Base-by-base conservation (phyloP, 2,888 invertebrate species). In the Drosophila sordidapex region DNA sequence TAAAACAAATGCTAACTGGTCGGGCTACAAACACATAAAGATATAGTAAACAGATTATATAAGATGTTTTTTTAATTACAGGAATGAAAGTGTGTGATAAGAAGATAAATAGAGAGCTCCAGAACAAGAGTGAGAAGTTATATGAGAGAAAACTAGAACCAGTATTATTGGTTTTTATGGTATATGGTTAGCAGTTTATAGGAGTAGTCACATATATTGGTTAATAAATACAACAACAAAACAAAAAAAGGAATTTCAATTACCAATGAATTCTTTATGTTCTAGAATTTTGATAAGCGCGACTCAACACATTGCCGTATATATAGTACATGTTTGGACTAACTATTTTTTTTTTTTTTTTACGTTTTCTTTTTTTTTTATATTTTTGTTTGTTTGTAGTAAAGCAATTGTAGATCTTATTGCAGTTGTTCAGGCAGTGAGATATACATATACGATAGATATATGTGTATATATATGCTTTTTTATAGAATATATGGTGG, bases 1-100 rank as follows among this genome's bases (percentile, higher is more conserved):
- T 74, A 79, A 70, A 79, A 74, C 79, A 86, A 91, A 92, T 89
- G 91, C 92, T 92, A 91, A 92, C 91, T 92, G 91, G 91, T 89
- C 87, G 75, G 70, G 81, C 78, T 79, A 87, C 72, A 74, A 76
- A 76, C 60, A 77, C 38, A 63, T 25, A 52, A 61, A 68, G 60
- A 63, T 56, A 63, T 29, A 33, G 36, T 58, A 40, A 48, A 70
- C 11, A 58, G 65, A 70, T 43, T 57, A 53, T 27, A 64, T 27
- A 49, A 46, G 51, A 53, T 49, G n/a, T 25, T 46, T 67, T 66
- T 40, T 75, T 63, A 74, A 51, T 54, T 43, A 56, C 53, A 57
- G 35, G 5, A 29, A 62, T 68, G 60, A 67, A n/a, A 66, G n/a
- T 46, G 31, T 46, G 18, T 64, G 46, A 31, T 21, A 27, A n/a